Evolutionary conservation across 2,888 invertebrate species (phyloP).

Genomic region (Slavum lentiscoides): DNA sequence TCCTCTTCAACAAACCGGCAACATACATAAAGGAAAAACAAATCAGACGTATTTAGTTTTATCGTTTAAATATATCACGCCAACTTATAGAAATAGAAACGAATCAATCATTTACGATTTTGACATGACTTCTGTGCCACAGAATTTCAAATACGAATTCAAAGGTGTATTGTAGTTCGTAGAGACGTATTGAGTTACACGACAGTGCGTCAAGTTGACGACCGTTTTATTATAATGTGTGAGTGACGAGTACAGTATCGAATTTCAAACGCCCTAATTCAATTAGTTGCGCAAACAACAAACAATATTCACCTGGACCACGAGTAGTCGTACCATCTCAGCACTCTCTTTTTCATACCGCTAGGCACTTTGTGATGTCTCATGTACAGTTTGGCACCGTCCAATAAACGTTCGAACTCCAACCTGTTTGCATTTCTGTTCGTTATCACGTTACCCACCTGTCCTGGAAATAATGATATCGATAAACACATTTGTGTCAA

Average conservation of each 20-base stretch:
- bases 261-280: conserved; percentile 30
- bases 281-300: conserved; percentile 32
- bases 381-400: conserved; percentile 97
- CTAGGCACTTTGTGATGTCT: conserved; percentile 94
- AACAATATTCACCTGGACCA: conserved; percentile 73
- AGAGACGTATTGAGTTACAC: conserved; percentile 31
- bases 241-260: conserved; percentile 8
- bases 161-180: not conserved
- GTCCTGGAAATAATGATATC: conserved; percentile 65
- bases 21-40: conserved; percentile 18
- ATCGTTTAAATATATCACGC: not conserved
- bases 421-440: conserved; percentile 94
- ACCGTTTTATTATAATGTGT: conserved; percentile 4
- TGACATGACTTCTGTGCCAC: not conserved
- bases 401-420: conserved; percentile 90
- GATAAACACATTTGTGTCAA: conserved; percentile 38
- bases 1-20: conserved; percentile 65
- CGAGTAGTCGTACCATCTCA: conserved; percentile 97
- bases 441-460: conserved; percentile 96
- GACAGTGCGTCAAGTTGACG: conserved; percentile 3
- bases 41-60: conserved; percentile 16
- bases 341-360: conserved; percentile 92
- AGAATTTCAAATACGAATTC: not conserved
- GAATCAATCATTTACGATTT: conserved; percentile 27
- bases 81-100: not conserved